phyloP scores from a whole-genome alignment of 2,113 vertebrate species.

The Anoura caudifer region DNA sequence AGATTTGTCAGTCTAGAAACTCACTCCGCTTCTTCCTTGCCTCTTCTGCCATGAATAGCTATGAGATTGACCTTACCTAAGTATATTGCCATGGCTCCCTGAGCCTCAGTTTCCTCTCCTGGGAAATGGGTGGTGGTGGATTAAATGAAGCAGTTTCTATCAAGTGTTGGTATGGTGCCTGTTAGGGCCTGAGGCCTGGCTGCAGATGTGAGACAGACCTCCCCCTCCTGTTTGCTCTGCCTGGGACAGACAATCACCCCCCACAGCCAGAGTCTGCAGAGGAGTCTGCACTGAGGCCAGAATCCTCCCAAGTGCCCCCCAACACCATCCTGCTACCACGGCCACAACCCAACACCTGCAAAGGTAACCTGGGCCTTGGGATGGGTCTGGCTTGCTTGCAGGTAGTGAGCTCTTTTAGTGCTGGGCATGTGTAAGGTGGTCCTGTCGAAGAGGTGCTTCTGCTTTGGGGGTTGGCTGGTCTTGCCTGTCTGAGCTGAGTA shows the following conservation, averaged over 20 bases:
- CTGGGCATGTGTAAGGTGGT: neutral
- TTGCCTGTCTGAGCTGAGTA: rapidly evolving
- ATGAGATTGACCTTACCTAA: neutral
- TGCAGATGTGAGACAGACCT: neutral
- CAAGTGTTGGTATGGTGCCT: neutral
- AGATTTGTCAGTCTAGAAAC: neutral
- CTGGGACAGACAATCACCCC: constrained; percentile 7
- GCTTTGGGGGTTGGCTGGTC: neutral
- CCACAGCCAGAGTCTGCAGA: constrained; percentile 44
- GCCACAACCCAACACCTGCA: constrained; percentile 62
- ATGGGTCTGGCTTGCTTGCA: neutral
- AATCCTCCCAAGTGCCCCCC: neutral
- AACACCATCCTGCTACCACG: constrained; percentile 44
- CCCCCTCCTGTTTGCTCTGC: neutral
- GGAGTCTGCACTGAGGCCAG: neutral
- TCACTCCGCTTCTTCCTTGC: neutral
- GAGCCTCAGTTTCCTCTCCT: neutral
- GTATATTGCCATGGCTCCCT: rapidly evolving
- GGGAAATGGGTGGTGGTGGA: neutral
- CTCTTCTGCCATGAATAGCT: neutral
- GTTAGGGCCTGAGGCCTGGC: neutral
- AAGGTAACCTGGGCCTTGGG: constrained; percentile 22
- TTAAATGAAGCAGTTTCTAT: neutral
- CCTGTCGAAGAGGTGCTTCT: neutral
- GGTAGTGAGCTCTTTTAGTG: neutral